Conservation (phyloP, 1,140 invertebrate genomes). For the Caenorhabditis inopinata region DNA sequence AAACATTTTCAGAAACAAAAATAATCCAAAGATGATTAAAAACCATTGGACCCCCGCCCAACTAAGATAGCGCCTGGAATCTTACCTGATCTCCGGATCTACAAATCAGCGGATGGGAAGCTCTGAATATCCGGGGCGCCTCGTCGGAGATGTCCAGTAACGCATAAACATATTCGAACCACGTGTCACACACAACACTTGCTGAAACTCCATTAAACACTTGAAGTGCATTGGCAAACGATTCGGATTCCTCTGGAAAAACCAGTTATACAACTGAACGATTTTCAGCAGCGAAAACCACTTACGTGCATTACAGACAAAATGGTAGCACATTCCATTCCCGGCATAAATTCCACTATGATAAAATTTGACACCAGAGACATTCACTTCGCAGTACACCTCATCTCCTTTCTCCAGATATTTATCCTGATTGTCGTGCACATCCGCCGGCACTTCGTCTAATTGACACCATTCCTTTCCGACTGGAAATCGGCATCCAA, state of each 20-base stretch:
- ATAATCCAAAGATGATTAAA: no score
- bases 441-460: constrained; percentile 17
- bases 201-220: constrained; percentile 13
- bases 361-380: constrained; percentile 34
- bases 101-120: constrained; percentile 20
- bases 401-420: constrained; percentile 35
- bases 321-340: constrained; percentile 41
- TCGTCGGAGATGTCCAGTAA: background rate
- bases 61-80: no score
- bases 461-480: constrained; percentile 19
- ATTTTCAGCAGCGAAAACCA: no score
- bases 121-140: background rate
- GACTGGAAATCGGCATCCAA: background rate
- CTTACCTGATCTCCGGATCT: background rate
- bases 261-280: background rate
- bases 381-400: constrained; percentile 25
- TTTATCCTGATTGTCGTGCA: constrained; percentile 10
- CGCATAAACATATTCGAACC: constrained; percentile 40
- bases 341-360: constrained; percentile 42
- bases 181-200: constrained; percentile 11
- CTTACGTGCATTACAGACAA: constrained; percentile 29
- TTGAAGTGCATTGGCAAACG: background rate
- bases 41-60: no score
- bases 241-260: constrained; percentile 16
- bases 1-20: no score